Conservation (phyloP, 2,797 vertebrate species). For the Aulostomus chinensis region DNA sequence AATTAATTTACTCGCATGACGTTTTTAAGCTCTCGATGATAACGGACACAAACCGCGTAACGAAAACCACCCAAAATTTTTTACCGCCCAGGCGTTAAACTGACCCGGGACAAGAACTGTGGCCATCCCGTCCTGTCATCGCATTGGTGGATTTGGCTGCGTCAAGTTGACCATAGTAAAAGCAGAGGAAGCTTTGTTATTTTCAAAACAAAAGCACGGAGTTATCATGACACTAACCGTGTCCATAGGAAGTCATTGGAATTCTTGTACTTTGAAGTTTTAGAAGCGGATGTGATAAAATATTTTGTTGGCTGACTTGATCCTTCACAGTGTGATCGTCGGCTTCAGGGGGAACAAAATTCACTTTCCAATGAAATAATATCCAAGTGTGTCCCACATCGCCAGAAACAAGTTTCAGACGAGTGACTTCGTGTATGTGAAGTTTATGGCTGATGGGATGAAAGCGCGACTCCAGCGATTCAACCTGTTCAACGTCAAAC, state of each 20-base stretch:
- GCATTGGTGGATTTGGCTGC: conserved; percentile 28
- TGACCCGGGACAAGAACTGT: conserved; percentile 53
- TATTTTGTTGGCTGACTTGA: not conserved
- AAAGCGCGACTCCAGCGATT: conserved; percentile 82
- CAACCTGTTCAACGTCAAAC: conserved; percentile 79
- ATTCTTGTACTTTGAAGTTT: conserved; percentile 40
- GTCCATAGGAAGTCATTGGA: fast-evolving
- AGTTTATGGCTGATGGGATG: conserved; percentile 79
- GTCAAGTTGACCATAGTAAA: not conserved
- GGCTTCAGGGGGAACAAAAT: conserved; percentile 36
- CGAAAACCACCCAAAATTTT: conserved; percentile 12
- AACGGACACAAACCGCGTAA: no score
- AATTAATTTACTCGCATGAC: no score
- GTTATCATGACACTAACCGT: fast-evolving
- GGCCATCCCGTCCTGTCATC: conserved; percentile 32
- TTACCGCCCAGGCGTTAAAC: conserved; percentile 60
- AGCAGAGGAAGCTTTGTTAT: not conserved
- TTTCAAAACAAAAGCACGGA: conserved; percentile 48
- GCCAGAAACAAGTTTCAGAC: conserved; percentile 6
- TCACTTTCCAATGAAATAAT: conserved; percentile 60
- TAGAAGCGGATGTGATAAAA: not conserved
- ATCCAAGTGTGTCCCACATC: conserved; percentile 14
- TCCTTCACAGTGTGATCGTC: conserved; percentile 1
- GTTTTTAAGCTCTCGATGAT: no score
- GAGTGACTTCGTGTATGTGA: conserved; percentile 12